These are phyloP conservation scores for Oostethus manadensis DNA, from an alignment of 2,113 vertebrate genomes.

Conservation along the genomic window DNA sequence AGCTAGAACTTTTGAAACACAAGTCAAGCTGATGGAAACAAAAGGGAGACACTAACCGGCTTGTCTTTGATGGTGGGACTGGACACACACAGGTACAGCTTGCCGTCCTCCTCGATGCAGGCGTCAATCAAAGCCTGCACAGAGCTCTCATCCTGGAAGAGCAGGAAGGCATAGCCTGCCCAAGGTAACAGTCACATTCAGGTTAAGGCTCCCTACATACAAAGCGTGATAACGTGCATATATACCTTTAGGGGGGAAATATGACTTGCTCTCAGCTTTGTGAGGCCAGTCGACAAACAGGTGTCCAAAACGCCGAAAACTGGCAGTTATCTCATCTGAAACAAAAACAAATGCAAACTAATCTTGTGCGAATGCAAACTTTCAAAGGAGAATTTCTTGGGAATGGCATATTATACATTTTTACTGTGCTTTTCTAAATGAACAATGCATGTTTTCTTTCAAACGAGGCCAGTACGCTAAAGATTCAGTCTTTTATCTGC, in stretches of 20 bases:
- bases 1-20: background rate
- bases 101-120: constrained; percentile 96
- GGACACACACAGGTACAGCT: constrained; percentile 96
- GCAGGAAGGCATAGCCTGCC: constrained; percentile 94
- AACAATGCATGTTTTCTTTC: too few species aligned
- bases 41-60: constrained; percentile 78
- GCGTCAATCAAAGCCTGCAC: constrained; percentile 98
- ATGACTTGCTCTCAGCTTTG: constrained; percentile 70
- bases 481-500: too few species aligned
- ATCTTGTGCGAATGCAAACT: background rate
- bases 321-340: constrained; percentile 68
- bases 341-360: constrained; percentile 4
- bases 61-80: constrained; percentile 99
- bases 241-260: constrained; percentile 68
- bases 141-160: constrained; percentile 98
- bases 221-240: background rate
- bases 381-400: constrained; percentile 1
- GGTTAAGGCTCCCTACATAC: constrained; percentile 22
- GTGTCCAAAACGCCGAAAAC: constrained; percentile 68
- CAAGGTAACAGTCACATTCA: constrained; percentile 24
- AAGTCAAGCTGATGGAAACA: background rate
- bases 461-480: too few species aligned
- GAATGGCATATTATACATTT: background rate
- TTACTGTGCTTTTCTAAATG: background rate
- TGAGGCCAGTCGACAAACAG: constrained; percentile 71